These are phyloP conservation scores for Hypotaenidia okinawae DNA, from an alignment of 2,797 vertebrate species.

Conservation along the genomic window DNA sequence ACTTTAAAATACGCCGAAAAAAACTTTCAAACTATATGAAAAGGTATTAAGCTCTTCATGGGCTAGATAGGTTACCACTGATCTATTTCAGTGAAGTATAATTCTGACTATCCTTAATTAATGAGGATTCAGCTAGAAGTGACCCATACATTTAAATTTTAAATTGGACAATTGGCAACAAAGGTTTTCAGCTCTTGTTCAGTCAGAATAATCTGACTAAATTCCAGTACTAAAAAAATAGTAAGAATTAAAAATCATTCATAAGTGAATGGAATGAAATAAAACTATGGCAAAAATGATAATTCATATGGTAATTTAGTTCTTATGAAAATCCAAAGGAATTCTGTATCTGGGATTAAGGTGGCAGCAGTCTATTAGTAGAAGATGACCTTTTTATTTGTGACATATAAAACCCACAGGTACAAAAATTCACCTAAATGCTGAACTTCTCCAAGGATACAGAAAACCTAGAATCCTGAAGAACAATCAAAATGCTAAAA, in stretches of 20 bases:
- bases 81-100: not conserved
- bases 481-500: not conserved
- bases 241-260: not conserved
- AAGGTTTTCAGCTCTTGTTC: not conserved
- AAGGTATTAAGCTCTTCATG: not conserved
- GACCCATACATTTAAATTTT: not conserved
- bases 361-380: not conserved
- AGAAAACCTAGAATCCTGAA: not conserved
- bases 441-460: not conserved
- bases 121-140: not conserved
- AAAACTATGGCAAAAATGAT: not conserved
- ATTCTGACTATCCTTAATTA: not conserved
- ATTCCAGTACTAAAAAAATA: not conserved
- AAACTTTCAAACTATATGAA: constrained; percentile 5
- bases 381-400: not conserved
- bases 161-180: not conserved
- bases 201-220: not conserved
- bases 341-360: not conserved
- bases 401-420: not conserved
- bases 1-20: not conserved
- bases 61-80: not conserved
- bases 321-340: not conserved
- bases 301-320: not conserved
- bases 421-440: not conserved
- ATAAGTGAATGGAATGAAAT: not conserved